phyloP scores from a whole-genome alignment of 2,797 vertebrate species.

The Megaceryle alcyon region DNA sequence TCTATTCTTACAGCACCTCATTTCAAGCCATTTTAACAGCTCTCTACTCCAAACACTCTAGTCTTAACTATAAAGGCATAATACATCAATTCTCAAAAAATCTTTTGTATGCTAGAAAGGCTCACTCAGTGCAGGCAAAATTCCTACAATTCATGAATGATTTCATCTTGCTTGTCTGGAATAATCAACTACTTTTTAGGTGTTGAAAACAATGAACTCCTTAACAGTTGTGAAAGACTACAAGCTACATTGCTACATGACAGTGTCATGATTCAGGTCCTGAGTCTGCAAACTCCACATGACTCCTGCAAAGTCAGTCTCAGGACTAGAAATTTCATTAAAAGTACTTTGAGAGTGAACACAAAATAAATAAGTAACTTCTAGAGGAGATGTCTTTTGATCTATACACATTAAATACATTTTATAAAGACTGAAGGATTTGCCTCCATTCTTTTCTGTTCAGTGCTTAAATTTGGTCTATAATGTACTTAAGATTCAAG shows the following conservation, averaged over 20 bases:
- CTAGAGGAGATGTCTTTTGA: background rate
- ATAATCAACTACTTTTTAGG: background rate
- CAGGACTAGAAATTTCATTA: background rate
- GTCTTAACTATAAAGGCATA: background rate
- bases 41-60: slow-evolving; percentile 46
- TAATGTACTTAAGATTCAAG: background rate
- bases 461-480: background rate
- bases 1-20: slow-evolving; percentile 53
- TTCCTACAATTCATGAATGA: background rate
- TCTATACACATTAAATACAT: background rate
- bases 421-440: background rate
- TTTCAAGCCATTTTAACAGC: slow-evolving; percentile 58
- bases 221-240: slow-evolving; percentile 27
- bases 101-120: background rate
- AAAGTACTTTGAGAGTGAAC: background rate
- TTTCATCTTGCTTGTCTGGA: background rate
- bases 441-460: background rate
- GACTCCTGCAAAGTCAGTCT: background rate
- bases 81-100: background rate
- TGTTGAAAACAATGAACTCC: background rate
- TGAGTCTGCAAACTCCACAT: background rate
- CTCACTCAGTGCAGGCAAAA: background rate
- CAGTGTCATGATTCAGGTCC: background rate
- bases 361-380: background rate
- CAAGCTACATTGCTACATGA: background rate